Base-by-base conservation (phyloP, 2,113 vertebrate genomes). In the Arizona elegans region DNA sequence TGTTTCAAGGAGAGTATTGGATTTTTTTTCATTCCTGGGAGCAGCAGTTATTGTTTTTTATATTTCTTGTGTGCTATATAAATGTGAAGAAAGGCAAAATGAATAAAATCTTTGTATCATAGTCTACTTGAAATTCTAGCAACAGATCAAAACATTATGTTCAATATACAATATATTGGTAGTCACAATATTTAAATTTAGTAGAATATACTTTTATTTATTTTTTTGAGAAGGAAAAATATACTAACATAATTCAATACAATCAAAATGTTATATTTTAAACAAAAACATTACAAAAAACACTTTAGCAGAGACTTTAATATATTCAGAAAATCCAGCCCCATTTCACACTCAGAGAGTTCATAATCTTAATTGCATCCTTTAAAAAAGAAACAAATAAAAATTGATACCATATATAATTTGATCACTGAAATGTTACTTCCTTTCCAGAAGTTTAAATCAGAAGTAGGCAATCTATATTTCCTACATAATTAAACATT, bases 221-320 rank as follows among this genome's bases (percentile, higher is more conserved):
- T 59, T 62, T 89, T 96, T 95, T 96, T 95, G 95, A 96, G 97
- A 96, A 96, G 94, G 92, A 95, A 96, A 92, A 96, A 92, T 95
- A 94, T 96, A 95, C 96, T 96, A 96, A 97, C 95, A 97, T 95
- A 96, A 96, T 96, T 97, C 95, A 94, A 95, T 96, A 97, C 96
- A 96, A 95, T 96, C 94, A 97, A 97, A 97, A 97, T 88, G 93
- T 91, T 96, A 97, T 95, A 96, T 95, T 96, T 97, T 97, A 97
- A 97, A 97, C 94, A 96, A 97, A 96, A 96, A 92, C 95, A 95
- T 95, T 96, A 95, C 94, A 96, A 94, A 96, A 55, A 96, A 95
- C 95, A 96, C 93, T 90, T 81, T 86, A 88, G 94, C 95, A 96
- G 96, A 96, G 89, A 94, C 92, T 96, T 97, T 94, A 93, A 95